Evolutionary conservation across 2,797 vertebrate species (phyloP).

Genomic region (Numenius phaeopus): DNA sequence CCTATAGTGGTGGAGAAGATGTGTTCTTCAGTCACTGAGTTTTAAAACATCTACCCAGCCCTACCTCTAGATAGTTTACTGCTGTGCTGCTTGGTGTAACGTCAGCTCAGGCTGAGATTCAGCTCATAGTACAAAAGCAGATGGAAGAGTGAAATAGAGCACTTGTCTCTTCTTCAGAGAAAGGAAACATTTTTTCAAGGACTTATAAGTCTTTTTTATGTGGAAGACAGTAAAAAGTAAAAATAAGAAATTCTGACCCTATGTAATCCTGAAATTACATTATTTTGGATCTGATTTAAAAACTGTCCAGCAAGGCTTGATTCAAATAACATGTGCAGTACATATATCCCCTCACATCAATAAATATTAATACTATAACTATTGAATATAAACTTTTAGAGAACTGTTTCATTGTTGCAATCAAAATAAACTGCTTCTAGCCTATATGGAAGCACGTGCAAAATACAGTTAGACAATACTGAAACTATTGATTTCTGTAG

Average conservation of each 20-base stretch:
- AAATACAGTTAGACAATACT: background rate
- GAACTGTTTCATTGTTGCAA: conserved; percentile 34
- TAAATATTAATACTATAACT: conserved; percentile 46
- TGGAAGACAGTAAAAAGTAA: conserved; percentile 42
- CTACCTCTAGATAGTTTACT: background rate
- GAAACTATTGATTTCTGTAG: conserved; percentile 13
- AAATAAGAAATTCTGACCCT: conserved; percentile 11
- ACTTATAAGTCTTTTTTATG: conserved; percentile 40
- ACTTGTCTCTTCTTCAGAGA: conserved; percentile 5
- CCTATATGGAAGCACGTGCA: background rate
- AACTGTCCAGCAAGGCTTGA: conserved; percentile 10
- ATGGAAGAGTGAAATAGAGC: background rate
- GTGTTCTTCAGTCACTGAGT: background rate
- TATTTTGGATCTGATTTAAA: conserved; percentile 43
- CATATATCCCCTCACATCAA: conserved; percentile 39
- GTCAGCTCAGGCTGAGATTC: background rate
- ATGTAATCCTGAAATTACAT: conserved; percentile 47
- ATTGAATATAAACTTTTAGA: conserved; percentile 59
- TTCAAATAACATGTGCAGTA: conserved; percentile 52
- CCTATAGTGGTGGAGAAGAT: background rate
- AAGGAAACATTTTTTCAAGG: background rate
- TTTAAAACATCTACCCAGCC: background rate
- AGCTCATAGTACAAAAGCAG: background rate
- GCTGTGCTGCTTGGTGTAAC: background rate
- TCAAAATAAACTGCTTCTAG: conserved; percentile 51